phyloP scores from a whole-genome alignment of 2,888 invertebrate genomes.

The Cyclophora albipunctata region DNA sequence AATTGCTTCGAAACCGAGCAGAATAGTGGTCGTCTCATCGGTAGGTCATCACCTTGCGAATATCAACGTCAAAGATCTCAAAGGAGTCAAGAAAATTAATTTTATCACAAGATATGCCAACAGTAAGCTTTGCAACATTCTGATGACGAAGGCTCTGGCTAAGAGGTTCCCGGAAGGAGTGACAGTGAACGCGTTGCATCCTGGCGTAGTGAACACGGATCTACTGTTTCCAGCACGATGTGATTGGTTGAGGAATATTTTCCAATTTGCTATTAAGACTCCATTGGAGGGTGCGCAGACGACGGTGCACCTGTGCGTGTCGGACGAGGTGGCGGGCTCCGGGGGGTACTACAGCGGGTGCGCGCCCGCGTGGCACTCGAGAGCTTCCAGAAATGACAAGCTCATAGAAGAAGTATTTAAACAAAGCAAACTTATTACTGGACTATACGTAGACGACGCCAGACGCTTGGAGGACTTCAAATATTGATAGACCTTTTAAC shows the following conservation, averaged over 20 bases:
- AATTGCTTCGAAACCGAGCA: slow-evolving; percentile 47
- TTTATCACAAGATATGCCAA: slow-evolving; percentile 37
- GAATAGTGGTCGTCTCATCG: slow-evolving; percentile 64
- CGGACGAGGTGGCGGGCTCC: background rate
- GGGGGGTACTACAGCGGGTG: too few species aligned
- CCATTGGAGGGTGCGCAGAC: too few species aligned
- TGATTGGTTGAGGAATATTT: too few species aligned
- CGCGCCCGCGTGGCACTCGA: slow-evolving; percentile 44
- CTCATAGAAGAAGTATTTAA: slow-evolving; percentile 87
- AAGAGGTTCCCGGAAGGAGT: slow-evolving; percentile 2
- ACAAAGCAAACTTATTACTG: slow-evolving; percentile 32
- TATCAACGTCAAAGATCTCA: slow-evolving; percentile 50
- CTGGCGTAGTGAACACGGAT: slow-evolving; percentile 2
- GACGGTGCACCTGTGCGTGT: background rate
- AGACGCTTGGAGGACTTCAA: too few species aligned
- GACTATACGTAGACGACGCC: too few species aligned
- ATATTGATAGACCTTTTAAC: too few species aligned
- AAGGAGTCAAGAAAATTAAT: slow-evolving; percentile 30
- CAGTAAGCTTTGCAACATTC: background rate
- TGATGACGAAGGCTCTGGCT: background rate
- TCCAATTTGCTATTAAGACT: too few species aligned
- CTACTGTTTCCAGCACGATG: background rate
- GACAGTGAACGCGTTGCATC: slow-evolving; percentile 4
- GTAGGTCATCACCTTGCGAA: slow-evolving; percentile 50
- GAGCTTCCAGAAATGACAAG: slow-evolving; percentile 75